Conservation (phyloP, 2,888 invertebrate genomes). For the Rhorus exstirpatorius region DNA sequence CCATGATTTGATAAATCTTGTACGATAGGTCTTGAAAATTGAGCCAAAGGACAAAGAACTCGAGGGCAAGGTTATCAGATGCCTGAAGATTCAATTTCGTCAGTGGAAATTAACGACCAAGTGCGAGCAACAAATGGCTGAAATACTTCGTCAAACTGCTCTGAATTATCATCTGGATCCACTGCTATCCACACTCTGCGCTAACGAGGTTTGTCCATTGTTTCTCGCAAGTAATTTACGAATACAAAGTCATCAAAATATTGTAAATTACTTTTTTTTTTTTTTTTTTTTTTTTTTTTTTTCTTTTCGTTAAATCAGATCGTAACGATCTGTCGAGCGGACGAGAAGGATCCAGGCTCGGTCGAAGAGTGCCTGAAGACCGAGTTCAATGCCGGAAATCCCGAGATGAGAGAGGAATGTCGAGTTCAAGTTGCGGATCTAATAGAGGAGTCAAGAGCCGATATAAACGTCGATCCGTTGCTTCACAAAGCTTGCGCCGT, state of each 20-base stretch:
- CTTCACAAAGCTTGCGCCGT: slow-evolving; percentile 95
- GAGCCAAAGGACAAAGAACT: slow-evolving; percentile 89
- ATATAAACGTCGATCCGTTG: slow-evolving; percentile 97
- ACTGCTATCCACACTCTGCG: slow-evolving; percentile 93
- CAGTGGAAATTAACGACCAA: slow-evolving; percentile 90
- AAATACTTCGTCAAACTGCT: slow-evolving; percentile 94
- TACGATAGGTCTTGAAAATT: slow-evolving; percentile 75
- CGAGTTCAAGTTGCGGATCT: slow-evolving; percentile 94
- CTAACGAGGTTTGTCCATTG: slow-evolving; percentile 88
- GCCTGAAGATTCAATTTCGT: slow-evolving; percentile 93
- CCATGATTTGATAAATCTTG: neutral
- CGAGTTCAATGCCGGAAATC: slow-evolving; percentile 89
- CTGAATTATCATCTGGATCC: slow-evolving; percentile 97
- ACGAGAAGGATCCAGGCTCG: slow-evolving; percentile 87
- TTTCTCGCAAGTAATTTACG: too few relatives aligned
- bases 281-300: neutral
- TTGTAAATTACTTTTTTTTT: neutral
- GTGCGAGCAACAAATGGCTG: slow-evolving; percentile 94
- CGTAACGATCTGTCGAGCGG: slow-evolving; percentile 86
- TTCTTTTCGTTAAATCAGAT: slow-evolving; percentile 81
- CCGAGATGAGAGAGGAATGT: slow-evolving; percentile 91
- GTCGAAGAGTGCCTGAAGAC: slow-evolving; percentile 96
- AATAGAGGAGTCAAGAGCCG: slow-evolving; percentile 95
- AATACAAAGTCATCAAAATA: too few relatives aligned
- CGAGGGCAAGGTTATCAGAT: slow-evolving; percentile 94